Evolutionary conservation across 2,888 invertebrate species (phyloP).

Genomic region (Leptopterna dolabrata): DNA sequence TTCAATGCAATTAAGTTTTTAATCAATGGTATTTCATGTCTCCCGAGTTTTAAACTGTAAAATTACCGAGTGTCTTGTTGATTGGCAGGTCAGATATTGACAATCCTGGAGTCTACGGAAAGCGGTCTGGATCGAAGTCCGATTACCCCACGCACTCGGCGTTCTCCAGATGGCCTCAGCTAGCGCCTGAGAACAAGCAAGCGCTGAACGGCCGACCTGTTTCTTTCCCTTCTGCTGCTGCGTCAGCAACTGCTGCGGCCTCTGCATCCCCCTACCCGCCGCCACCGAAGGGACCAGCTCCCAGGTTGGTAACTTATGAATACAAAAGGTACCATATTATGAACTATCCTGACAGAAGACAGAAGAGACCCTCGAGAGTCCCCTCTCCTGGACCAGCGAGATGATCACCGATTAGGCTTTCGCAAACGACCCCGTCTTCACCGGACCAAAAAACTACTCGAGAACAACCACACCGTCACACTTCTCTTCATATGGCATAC

Average conservation of each 20-base stretch:
- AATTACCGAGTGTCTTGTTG: too few relatives aligned
- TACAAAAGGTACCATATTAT: background rate
- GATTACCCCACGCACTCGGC: conserved; percentile 30
- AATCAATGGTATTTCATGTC: too few relatives aligned
- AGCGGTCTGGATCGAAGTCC: background rate
- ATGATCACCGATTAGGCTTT: too few relatives aligned
- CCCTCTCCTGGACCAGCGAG: too few relatives aligned
- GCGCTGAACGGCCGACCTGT: background rate
- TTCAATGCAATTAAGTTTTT: too few relatives aligned
- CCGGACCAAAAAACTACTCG: too few relatives aligned
- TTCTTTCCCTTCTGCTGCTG: conserved; percentile 22
- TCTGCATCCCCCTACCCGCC: background rate
- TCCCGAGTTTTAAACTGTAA: too few relatives aligned
- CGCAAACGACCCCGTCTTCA: too few relatives aligned
- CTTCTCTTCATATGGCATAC: too few relatives aligned
- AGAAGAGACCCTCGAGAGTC: too few relatives aligned
- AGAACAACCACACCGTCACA: too few relatives aligned
- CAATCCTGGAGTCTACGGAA: background rate
- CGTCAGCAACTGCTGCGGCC: background rate
- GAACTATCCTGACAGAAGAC: too few relatives aligned
- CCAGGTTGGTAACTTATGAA: background rate
- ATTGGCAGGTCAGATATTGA: conserved; percentile 22
- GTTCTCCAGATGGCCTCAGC: conserved; percentile 38
- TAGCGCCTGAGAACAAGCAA: background rate
- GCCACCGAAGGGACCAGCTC: background rate